Base-by-base conservation (phyloP, 2,888 invertebrate species). In the Ophraella communa region DNA sequence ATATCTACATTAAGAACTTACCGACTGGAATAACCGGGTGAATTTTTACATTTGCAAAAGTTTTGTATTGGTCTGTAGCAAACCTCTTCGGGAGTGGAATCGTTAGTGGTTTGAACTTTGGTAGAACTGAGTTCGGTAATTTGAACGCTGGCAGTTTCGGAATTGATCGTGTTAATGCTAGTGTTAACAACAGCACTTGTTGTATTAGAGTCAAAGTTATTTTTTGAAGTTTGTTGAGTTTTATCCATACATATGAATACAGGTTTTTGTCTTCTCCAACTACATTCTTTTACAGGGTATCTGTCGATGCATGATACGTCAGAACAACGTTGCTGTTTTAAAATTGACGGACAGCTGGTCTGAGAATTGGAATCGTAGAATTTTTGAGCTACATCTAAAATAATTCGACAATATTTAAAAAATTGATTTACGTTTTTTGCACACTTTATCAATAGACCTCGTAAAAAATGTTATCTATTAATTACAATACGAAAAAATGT, bases 201-300 rank as follows among this genome's bases (percentile, higher is more conserved):
- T 2, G 39, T 39, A 14, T 39, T 4, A 17, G 39, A 14, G 8
- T 17, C 39, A 17, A 39, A 17, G 14, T 17, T 21, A 39, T 57
- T 45, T 11, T 65, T 42, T 4, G 66, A 60, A 8, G 66, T 64
- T 23, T 66, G 66, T n/a, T 56, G 42, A 2, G 35, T 52, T 47
- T 63, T 64, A 39, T 66, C 61, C 11, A 49, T n/a, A n/a, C n/a
- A n/a, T n/a, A n/a, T 60, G n/a, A 47, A 63, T 51, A 21, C 5
- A 27, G 17, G 44, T 35, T 56, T 35, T 14, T 14, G 10, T n/a
- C 18, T 11, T 21, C 23, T 57, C 35, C 17, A 18, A 14, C 20
- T 17, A 18, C 49, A 27, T 7, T 62, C 65, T 53, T 53, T 62
- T 17, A 61, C 65, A 11, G 61, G 61, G 39, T 57, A 44, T 8